phyloP scores from a whole-genome alignment of 2,113 vertebrate genomes.

The Gymnorhina tibicen region DNA sequence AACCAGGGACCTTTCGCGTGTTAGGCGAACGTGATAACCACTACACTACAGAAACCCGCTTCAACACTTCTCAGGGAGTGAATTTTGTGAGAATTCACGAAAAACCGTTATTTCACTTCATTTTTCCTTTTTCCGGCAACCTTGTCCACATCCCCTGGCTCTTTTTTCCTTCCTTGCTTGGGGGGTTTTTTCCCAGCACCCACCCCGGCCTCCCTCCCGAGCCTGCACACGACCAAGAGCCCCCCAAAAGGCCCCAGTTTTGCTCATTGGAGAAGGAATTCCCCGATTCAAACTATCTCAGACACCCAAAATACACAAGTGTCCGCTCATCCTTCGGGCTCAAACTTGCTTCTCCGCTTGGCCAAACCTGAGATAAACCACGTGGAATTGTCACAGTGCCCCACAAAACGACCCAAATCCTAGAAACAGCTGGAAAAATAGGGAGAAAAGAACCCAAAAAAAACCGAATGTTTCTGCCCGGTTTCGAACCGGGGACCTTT shows the following conservation, averaged over 20 bases:
- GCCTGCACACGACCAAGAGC: neutral
- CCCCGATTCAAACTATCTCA: neutral
- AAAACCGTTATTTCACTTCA: too few relatives aligned
- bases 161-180: too few relatives aligned
- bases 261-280: neutral
- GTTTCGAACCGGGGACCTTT: slow-evolving; percentile 62
- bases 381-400: neutral
- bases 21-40: slow-evolving; percentile 68
- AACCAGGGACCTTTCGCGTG: slow-evolving; percentile 44
- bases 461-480: slow-evolving; percentile 12
- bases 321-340: too few relatives aligned
- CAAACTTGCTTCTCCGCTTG: rapidly evolving
- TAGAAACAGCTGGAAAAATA: rapidly evolving
- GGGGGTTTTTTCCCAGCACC: rapidly evolving
- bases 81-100: neutral
- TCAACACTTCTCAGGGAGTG: too few relatives aligned
- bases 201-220: neutral
- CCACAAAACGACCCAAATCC: neutral
- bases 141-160: neutral
- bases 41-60: slow-evolving; percentile 68
- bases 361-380: neutral
- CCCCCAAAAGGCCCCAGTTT: too few relatives aligned
- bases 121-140: too few relatives aligned
- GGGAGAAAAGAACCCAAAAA: neutral
- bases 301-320: rapidly evolving